Percentiles rank a stretch among this genome's conserved stretches.
Evolutionary conservation across 2,797 vertebrate genomes (phyloP).

Genomic region (Menidia menidia): DNA sequence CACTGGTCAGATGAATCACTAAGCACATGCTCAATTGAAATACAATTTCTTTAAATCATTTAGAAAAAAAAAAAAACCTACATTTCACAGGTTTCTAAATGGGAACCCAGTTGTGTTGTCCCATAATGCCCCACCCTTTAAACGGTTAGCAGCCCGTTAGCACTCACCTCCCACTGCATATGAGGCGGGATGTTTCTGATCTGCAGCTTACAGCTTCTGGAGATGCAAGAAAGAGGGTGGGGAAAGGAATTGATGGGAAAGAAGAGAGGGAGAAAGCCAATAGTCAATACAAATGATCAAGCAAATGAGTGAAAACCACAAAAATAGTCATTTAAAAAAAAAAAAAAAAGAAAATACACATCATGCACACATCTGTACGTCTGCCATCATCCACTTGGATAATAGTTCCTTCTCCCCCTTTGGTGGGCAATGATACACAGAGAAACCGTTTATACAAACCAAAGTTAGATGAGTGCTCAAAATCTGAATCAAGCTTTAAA

Average conservation of each 20-base stretch:
- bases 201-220: constrained; percentile 95
- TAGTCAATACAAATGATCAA: constrained; percentile 13
- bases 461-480: constrained; percentile 21
- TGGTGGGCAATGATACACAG: background rate
- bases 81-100: constrained; percentile 49
- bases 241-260: constrained; percentile 26
- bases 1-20: constrained; percentile 19
- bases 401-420: background rate
- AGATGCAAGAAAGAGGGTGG: constrained; percentile 52
- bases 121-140: constrained; percentile 58
- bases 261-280: constrained; percentile 21
- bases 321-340: background rate
- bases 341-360: background rate
- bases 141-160: constrained; percentile 65
- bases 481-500: constrained; percentile 24
- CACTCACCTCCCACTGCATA: constrained; percentile 96
- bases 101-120: constrained; percentile 48
- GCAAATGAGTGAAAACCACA: too few species aligned
- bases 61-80: too few species aligned
- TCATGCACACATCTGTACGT: too few species aligned
- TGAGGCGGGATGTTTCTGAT: constrained; percentile 97
- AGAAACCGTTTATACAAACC: background rate
- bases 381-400: too few species aligned
- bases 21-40: constrained; percentile 39
- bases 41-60: background rate